A percentile compares a stretch with the other conserved stretches of the same genome.
phyloP scores from a whole-genome alignment of 2,888 invertebrate genomes.

The Spialia ferax region DNA sequence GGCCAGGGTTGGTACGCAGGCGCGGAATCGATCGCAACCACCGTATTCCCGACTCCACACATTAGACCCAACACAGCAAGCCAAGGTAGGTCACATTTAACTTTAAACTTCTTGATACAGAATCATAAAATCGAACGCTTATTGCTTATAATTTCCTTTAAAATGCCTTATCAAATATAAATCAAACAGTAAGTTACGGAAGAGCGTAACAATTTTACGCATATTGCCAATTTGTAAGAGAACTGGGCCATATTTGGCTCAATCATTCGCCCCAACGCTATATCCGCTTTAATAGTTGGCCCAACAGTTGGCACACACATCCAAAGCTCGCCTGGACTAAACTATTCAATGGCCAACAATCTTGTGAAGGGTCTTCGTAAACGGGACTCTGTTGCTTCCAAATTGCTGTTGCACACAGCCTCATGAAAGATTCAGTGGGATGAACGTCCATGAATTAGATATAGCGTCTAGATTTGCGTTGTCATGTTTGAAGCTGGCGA shows the following conservation, averaged over 20 bases:
- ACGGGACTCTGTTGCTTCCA: slow-evolving; percentile 29
- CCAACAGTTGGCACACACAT: slow-evolving; percentile 14
- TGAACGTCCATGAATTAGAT: slow-evolving; percentile 36
- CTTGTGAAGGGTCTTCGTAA: not conserved
- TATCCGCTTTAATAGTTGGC: not conserved
- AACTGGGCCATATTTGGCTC: not conserved
- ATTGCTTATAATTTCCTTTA: not conserved
- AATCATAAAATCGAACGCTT: not conserved
- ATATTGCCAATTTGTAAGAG: too few relatives aligned
- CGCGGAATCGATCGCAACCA: slow-evolving; percentile 73
- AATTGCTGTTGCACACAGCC: slow-evolving; percentile 34
- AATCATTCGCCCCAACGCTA: slow-evolving; percentile 5
- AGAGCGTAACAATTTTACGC: not conserved
- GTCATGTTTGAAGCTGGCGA: not conserved
- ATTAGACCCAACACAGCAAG: slow-evolving; percentile 17
- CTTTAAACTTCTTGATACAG: slow-evolving; percentile 8
- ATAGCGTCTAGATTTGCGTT: slow-evolving; percentile 14
- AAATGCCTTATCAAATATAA: not conserved
- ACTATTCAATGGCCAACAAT: slow-evolving; percentile 13
- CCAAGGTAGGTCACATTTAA: slow-evolving; percentile 25
- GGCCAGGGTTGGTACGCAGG: slow-evolving; percentile 65
- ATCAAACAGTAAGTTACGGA: not conserved
- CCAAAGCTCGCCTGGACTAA: not conserved
- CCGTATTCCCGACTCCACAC: slow-evolving; percentile 32
- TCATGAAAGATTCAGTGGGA: slow-evolving; percentile 47